These are phyloP conservation scores for Platorchestia sp. DNA, from an alignment of 1,140 invertebrate species.

Conservation along the genomic window DNA sequence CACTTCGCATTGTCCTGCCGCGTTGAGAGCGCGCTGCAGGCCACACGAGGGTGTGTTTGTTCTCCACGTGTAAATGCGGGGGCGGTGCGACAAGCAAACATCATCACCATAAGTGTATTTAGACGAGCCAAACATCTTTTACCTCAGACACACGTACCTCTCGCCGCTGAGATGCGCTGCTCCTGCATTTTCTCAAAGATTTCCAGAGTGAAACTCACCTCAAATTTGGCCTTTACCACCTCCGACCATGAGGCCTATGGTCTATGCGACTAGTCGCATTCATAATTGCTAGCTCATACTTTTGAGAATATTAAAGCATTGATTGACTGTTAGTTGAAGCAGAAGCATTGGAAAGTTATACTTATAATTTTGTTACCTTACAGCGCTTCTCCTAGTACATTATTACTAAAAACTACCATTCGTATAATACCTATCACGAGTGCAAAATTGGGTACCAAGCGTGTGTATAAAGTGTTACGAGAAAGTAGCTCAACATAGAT, in stretches of 20 bases:
- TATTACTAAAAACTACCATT: not conserved
- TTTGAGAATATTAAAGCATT: not conserved
- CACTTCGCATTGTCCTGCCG: not conserved
- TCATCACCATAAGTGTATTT: slow-evolving; percentile 43
- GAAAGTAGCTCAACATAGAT: no score
- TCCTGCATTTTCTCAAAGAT: not conserved
- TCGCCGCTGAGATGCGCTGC: not conserved
- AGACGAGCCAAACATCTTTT: slow-evolving; percentile 20
- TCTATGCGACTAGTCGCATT: no score
- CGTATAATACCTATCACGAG: no score
- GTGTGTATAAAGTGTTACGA: no score
- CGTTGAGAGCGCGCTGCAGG: not conserved
- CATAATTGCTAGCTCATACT: not conserved
- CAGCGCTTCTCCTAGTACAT: not conserved
- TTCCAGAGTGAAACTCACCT: not conserved
- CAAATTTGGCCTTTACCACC: not conserved
- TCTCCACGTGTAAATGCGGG: not conserved
- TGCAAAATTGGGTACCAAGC: no score
- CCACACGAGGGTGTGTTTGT: not conserved
- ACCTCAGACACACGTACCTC: not conserved
- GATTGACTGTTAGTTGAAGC: not conserved
- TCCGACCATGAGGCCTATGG: not conserved
- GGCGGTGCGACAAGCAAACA: not conserved
- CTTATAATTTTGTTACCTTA: not conserved
- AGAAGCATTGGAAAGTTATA: not conserved